phyloP scores from a whole-genome alignment of 2,113 vertebrate genomes.

The Acanthochromis polyacanthus region DNA sequence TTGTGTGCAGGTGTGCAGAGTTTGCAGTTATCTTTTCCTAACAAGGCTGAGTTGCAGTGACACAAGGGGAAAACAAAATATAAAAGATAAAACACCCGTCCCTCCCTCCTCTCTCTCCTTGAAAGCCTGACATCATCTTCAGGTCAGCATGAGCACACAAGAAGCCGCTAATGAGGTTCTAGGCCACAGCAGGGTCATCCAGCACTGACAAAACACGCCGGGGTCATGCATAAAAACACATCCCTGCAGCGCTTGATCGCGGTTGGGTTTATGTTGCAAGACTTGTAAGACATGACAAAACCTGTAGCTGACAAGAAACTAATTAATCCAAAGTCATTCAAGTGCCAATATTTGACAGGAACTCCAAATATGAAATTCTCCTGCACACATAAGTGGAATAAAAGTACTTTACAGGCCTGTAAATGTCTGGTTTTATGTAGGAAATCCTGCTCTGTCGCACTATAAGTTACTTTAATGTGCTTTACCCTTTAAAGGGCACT shows the following conservation, averaged over 20 bases:
- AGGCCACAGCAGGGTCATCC: conserved; percentile 56
- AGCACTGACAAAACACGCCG: conserved; percentile 31
- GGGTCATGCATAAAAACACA: conserved; percentile 30
- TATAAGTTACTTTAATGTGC: too few species aligned
- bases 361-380: too few species aligned
- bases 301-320: not conserved
- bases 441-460: too few species aligned
- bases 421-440: too few species aligned
- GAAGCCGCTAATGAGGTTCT: conserved; percentile 57
- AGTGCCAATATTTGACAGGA: too few species aligned
- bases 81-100: conserved; percentile 22
- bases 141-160: conserved; percentile 14
- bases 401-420: too few species aligned
- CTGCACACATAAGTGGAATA: too few species aligned
- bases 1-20: conserved; percentile 43
- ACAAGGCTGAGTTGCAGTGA: conserved; percentile 57
- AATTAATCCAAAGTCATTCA: too few species aligned
- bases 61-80: not conserved
- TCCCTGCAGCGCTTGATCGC: conserved; percentile 21
- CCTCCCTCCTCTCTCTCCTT: not conserved
- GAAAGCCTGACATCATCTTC: conserved; percentile 55
- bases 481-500: too few species aligned
- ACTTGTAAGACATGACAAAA: not conserved
- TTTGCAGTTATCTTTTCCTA: conserved; percentile 56
- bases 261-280: conserved; percentile 19